Evolutionary conservation across 2,797 vertebrate species (phyloP).

Genomic region (Cryptoblepharus egeriae): DNA sequence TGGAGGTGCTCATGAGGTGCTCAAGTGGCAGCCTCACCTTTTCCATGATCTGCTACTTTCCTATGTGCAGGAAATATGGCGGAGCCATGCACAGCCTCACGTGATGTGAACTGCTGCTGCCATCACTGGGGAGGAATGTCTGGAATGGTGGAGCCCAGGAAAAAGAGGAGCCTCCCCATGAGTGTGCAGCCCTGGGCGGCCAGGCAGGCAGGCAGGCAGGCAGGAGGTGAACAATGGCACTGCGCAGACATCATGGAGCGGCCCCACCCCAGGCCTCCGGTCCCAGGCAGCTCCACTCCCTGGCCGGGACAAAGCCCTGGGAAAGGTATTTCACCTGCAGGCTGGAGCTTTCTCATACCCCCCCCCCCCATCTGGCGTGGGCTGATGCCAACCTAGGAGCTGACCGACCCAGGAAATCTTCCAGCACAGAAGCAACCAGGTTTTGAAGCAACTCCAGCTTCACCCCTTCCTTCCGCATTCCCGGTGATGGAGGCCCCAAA

Average conservation of each 20-base stretch:
- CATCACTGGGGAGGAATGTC: background rate
- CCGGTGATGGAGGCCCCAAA: too few relatives aligned
- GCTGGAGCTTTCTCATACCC: slow-evolving; percentile 43
- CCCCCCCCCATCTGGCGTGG: slow-evolving; percentile 21
- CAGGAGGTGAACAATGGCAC: slow-evolving; percentile 7
- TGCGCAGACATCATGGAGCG: slow-evolving; percentile 31
- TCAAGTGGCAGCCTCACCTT: background rate
- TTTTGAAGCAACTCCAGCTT: accelerated
- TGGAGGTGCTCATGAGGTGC: too few relatives aligned
- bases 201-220: slow-evolving; percentile 18
- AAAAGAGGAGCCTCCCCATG: background rate
- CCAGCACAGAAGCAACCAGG: background rate
- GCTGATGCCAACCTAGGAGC: slow-evolving; percentile 16
- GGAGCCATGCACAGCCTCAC: background rate
- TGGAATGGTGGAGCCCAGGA: slow-evolving; percentile 5
- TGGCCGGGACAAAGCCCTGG: slow-evolving; percentile 5
- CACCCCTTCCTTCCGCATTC: accelerated
- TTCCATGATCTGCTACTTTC: background rate
- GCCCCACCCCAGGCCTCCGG: slow-evolving; percentile 17
- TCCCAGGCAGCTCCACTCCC: slow-evolving; percentile 40
- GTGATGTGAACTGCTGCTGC: background rate
- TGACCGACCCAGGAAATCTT: background rate
- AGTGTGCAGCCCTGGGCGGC: slow-evolving; percentile 22
- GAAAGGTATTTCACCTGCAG: slow-evolving; percentile 49
- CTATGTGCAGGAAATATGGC: background rate